Conservation (phyloP, 2,888 invertebrate species). For the Theristus sp. region DNA sequence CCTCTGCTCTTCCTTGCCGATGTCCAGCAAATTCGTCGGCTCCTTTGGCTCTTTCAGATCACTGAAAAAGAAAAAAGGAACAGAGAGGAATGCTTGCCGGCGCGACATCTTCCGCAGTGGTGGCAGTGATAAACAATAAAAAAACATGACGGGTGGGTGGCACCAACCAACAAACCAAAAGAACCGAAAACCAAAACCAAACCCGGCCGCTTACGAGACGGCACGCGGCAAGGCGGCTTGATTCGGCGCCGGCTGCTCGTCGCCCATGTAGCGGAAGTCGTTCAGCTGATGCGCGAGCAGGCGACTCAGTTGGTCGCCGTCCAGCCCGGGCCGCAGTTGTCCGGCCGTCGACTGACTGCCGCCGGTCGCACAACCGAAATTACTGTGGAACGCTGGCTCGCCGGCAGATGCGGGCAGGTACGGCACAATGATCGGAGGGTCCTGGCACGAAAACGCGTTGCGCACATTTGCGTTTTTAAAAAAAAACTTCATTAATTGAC, state of each 20-base stretch:
- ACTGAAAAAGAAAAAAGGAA: no score
- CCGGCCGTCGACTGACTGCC: conserved; percentile 9
- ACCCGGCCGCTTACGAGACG: no score
- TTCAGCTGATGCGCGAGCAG: conserved; percentile 53
- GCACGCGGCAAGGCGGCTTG: not conserved
- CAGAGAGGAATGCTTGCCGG: no score
- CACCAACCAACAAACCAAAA: not conserved
- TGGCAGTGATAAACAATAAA: not conserved
- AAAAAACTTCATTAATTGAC: no score
- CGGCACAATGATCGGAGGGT: conserved; percentile 59
- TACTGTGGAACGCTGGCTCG: conserved; percentile 46
- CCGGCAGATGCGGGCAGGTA: conserved; percentile 56
- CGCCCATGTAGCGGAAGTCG: no score
- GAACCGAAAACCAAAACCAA: no score
- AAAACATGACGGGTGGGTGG: not conserved
- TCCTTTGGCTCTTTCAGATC: no score
- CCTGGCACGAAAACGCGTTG: no score
- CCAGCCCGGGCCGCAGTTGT: conserved; percentile 68
- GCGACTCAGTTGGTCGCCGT: conserved; percentile 57
- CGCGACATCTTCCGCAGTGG: no score
- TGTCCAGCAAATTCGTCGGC: conserved; percentile 9
- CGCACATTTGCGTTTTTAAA: no score
- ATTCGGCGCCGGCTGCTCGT: not conserved
- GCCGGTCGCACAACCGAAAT: no score
- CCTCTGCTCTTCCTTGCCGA: conserved; percentile 18